Conservation (phyloP, 2,888 invertebrate species). For the Podabrus alpinus region DNA sequence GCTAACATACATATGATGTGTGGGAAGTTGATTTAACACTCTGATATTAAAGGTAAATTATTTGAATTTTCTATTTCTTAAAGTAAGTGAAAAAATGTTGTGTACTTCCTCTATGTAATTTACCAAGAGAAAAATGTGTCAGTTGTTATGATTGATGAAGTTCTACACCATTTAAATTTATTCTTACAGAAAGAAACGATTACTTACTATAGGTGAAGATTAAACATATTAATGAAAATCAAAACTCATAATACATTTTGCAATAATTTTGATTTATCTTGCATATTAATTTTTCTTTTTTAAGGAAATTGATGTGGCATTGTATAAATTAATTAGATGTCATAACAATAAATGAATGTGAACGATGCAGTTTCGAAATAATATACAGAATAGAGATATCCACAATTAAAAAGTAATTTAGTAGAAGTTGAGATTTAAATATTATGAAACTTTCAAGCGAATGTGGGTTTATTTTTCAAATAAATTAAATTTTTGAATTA, state of each 20-base stretch:
- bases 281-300: background rate
- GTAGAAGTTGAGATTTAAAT: background rate
- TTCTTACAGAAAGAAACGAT: background rate
- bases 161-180: slow-evolving; percentile 7
- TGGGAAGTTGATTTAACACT: slow-evolving; percentile 26
- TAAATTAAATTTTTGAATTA: background rate
- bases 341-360: background rate
- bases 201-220: background rate
- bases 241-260: background rate
- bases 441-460: background rate
- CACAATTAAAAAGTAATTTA: background rate
- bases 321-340: background rate
- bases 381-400: background rate
- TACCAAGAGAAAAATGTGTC: slow-evolving; percentile 12
- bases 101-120: slow-evolving; percentile 14
- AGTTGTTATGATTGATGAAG: slow-evolving; percentile 15
- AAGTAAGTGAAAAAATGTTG: slow-evolving; percentile 9
- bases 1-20: slow-evolving; percentile 32
- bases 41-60: slow-evolving; percentile 25
- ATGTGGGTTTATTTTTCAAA: background rate
- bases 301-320: background rate
- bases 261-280: background rate
- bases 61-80: slow-evolving; percentile 19
- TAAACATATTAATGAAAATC: background rate
- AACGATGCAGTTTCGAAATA: background rate